phyloP scores from a whole-genome alignment of 1,140 invertebrate species.

The Panonychus citri region DNA sequence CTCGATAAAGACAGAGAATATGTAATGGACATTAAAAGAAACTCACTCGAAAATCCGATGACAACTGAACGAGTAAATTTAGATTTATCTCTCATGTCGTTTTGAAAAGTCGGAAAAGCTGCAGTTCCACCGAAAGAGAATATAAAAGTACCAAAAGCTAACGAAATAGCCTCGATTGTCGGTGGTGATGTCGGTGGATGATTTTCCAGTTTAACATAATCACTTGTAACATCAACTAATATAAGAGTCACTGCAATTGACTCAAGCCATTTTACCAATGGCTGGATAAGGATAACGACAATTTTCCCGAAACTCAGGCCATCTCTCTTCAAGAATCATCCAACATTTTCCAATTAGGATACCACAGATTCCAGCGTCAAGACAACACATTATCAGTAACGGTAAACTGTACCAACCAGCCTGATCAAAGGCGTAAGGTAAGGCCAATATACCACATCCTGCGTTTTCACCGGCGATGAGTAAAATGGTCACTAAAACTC shows the following conservation, averaged over 20 bases:
- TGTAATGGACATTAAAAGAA: not conserved
- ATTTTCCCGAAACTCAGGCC: conserved; percentile 9
- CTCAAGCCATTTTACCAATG: conserved; percentile 6
- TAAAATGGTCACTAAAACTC: conserved; percentile 17
- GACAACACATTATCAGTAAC: too few relatives aligned
- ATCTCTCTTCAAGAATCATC: conserved; percentile 13
- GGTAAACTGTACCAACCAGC: too few relatives aligned
- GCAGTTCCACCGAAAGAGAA: conserved; percentile 39
- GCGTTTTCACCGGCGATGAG: conserved; percentile 48
- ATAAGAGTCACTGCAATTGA: not conserved
- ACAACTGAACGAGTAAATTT: conserved; percentile 30
- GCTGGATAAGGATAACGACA: conserved; percentile 13
- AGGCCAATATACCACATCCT: conserved; percentile 43
- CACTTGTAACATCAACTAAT: conserved; percentile 3
- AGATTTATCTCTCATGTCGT: conserved; percentile 35
- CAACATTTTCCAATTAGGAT: conserved; percentile 3
- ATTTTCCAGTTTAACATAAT: not conserved
- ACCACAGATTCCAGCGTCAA: too few relatives aligned
- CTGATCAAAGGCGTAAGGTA: conserved; percentile 25
- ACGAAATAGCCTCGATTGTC: conserved; percentile 27
- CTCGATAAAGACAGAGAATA: too few relatives aligned
- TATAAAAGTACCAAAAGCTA: conserved; percentile 35
- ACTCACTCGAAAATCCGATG: conserved; percentile 29
- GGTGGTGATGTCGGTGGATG: conserved; percentile 10
- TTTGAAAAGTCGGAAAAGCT: conserved; percentile 41